Base-by-base conservation (phyloP, 30 jellyfish, hydroid and myxozoan genomes). In the Aurelia sp. region DNA sequence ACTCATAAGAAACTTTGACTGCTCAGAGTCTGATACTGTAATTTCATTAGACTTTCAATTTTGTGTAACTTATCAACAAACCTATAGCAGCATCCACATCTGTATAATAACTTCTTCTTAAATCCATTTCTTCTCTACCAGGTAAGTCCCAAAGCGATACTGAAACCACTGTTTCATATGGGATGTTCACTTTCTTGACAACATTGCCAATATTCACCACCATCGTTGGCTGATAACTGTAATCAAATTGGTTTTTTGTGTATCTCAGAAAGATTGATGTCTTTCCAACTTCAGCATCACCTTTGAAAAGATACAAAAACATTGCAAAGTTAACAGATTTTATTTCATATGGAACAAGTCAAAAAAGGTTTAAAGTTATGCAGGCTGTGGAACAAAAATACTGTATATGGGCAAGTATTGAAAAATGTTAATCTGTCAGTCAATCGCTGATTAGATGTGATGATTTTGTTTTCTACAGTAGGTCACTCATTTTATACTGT, bases 11-110 rank as follows among this genome's bases (percentile, higher is more conserved):
- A 27, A 27, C 33, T 27, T 2, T 27, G 33, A 27, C 2, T 27
- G 2, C 33, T 2, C 33, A 27, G 2, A 27, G 2, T 2, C 33
- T 27, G 33, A 27, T 27, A n/a, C n/a, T n/a, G n/a, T n/a, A 27
- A 27, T 27, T 27, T 27, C 2, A 27, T 0, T 1, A 27, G 2
- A 27, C 33, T 27, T 27, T 27, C 33, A 1, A 2, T 27, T 0
- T 27, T 27, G 60, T 11, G 8, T 10, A 66, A 31, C 13, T 7
- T 44, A 44, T 7, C 55, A 13, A 53, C 76, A 3, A 62, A 88
- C 98, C 98, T 13, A 93, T 85, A 0, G 98, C 98, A 6, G 98
- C 98, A 88, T 93, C 97, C 76, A 93, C 86, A 84, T 88, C 98
- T 19, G 85, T 82, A 70, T 81, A 93, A 59, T 93, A 93, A 66